A percentile compares a stretch with the other conserved stretches of the same genome.
Conservation (phyloP, 2,113 vertebrate genomes). For the Dromiciops gliroides region DNA sequence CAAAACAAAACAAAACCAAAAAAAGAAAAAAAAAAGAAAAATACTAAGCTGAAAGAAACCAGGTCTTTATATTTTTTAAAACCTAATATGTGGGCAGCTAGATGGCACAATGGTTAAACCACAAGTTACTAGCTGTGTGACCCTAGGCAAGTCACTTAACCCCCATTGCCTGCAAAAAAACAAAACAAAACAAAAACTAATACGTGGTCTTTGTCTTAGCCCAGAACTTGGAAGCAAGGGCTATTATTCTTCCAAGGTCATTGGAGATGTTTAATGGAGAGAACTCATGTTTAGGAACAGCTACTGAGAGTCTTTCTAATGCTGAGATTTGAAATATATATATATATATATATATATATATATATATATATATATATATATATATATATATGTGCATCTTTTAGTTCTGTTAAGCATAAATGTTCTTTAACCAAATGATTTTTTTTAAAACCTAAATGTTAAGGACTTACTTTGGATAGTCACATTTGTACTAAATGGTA, state of each 20-base stretch:
- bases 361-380: too few relatives aligned
- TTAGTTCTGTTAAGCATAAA: neutral
- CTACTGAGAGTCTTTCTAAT: neutral
- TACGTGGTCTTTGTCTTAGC: neutral
- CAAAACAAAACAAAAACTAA: too few relatives aligned
- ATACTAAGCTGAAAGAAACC: neutral
- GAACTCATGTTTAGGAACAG: neutral
- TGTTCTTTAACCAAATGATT: neutral
- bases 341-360: too few relatives aligned
- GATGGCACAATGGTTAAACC: too few relatives aligned
- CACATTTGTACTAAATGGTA: neutral
- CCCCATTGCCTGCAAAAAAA: too few relatives aligned
- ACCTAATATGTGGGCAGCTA: neutral
- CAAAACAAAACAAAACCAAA: too few relatives aligned
- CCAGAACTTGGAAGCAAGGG: neutral
- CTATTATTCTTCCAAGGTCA: neutral
- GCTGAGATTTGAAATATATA: neutral
- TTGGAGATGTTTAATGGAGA: neutral
- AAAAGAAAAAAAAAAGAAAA: too few relatives aligned
- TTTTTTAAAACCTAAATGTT: constrained; percentile 19
- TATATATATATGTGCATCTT: neutral
- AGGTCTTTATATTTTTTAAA: neutral
- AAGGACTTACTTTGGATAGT: neutral
- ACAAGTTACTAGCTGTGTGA: too few relatives aligned
- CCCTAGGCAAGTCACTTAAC: too few relatives aligned